Percentiles rank a stretch among this genome's conserved stretches.
Evolutionary conservation across 2,113 vertebrate species (phyloP).

Genomic region (Tragelaphus buxtoni): DNA sequence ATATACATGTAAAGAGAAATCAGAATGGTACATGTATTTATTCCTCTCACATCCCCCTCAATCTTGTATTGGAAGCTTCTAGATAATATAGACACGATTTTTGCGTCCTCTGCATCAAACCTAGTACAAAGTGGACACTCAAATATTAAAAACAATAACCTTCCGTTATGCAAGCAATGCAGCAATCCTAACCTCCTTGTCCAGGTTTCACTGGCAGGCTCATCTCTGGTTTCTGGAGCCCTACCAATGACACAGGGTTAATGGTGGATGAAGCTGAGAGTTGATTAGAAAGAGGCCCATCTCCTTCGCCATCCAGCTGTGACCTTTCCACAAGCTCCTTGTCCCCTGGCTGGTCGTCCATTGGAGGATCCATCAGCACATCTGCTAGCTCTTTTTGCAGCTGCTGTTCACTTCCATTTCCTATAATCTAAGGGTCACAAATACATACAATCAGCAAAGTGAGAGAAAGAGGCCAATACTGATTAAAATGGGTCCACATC

Average conservation of each 20-base stretch:
- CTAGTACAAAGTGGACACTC: background rate
- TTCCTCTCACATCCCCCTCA: background rate
- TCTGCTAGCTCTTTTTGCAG: constrained; percentile 95
- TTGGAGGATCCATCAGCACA: constrained; percentile 95
- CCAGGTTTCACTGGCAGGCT: constrained; percentile 91
- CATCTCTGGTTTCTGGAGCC: constrained; percentile 90
- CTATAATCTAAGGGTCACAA: constrained; percentile 89
- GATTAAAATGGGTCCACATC: background rate
- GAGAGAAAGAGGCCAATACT: constrained; percentile 24
- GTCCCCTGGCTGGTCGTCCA: constrained; percentile 83
- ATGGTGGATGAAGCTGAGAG: constrained; percentile 83
- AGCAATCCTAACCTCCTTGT: constrained; percentile 88
- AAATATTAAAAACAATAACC: constrained; percentile 67
- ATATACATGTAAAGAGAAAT: constrained; percentile 14
- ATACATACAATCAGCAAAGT: constrained; percentile 60
- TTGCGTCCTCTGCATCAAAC: constrained; percentile 20
- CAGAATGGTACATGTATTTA: background rate
- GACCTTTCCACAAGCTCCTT: constrained; percentile 78
- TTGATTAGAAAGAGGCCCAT: constrained; percentile 80
- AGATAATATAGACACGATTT: background rate
- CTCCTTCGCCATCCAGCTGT: constrained; percentile 80
- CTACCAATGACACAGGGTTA: constrained; percentile 83
- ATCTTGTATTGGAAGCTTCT: background rate
- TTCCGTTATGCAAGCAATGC: constrained; percentile 59
- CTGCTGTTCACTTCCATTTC: constrained; percentile 98